These are phyloP conservation scores for Ammodramus savannarum DNA, from an alignment of 2,113 vertebrate species.

Conservation along the genomic window DNA sequence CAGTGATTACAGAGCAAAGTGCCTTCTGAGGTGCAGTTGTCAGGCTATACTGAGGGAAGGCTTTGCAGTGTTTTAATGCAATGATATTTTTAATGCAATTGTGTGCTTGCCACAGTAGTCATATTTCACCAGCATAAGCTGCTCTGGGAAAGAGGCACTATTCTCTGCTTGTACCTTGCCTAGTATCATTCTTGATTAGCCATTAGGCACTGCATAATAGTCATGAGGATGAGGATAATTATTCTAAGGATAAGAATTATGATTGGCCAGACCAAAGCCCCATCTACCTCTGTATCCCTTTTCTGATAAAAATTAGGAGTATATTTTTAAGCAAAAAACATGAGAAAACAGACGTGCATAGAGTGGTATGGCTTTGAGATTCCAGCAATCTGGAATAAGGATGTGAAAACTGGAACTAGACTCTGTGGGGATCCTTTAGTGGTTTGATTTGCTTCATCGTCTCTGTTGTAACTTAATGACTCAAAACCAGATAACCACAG, in stretches of 20 bases:
- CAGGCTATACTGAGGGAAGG: neutral
- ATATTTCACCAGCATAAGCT: neutral
- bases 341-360: neutral
- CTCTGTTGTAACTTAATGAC: neutral
- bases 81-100: neutral
- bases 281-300: neutral
- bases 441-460: neutral
- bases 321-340: neutral
- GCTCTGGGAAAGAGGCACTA: neutral
- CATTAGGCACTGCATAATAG: neutral
- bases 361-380: neutral
- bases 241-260: neutral
- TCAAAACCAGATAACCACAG: neutral
- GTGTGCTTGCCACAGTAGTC: neutral
- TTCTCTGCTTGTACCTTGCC: neutral
- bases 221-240: neutral
- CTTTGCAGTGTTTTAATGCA: neutral
- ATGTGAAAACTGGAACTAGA: neutral
- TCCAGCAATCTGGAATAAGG: neutral
- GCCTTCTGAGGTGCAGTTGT: neutral
- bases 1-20: slow-evolving; percentile 44
- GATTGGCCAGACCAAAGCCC: neutral
- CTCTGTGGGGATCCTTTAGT: neutral
- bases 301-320: neutral
- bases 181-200: neutral